phyloP scores from a whole-genome alignment of 53 echinoderm and acorn worm species.

The Paracentrotus lividus region DNA sequence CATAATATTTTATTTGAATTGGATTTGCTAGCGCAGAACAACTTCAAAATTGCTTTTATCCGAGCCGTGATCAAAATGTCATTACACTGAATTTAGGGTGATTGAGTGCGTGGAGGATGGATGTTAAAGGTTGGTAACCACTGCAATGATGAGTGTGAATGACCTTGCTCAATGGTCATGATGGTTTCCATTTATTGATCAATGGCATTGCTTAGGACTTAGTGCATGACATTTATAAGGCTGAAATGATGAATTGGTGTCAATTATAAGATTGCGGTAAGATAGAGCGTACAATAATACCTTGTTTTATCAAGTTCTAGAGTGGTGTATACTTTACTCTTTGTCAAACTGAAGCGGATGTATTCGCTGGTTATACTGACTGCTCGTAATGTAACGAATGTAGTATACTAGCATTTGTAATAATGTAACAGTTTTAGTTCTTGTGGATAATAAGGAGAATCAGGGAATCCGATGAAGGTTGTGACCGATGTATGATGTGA shows the following conservation, averaged over 20 bases:
- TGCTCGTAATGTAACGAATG: too few relatives aligned
- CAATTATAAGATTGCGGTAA: neutral
- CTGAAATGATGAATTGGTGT: neutral
- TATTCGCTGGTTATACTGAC: too few relatives aligned
- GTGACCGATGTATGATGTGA: too few relatives aligned
- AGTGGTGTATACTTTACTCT: neutral
- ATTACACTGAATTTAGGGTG: constrained; percentile 45
- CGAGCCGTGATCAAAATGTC: constrained; percentile 31
- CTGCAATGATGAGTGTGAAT: neutral
- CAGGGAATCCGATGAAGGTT: too few relatives aligned
- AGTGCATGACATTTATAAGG: neutral
- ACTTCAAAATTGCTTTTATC: constrained; percentile 19
- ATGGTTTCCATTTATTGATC: too few relatives aligned
- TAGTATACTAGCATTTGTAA: too few relatives aligned
- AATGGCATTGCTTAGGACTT: neutral
- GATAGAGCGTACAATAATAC: neutral
- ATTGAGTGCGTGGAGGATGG: neutral
- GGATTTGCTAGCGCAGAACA: constrained; percentile 26
- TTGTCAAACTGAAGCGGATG: neutral
- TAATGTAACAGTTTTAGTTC: too few relatives aligned
- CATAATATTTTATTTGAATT: constrained; percentile 35
- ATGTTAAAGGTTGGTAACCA: neutral
- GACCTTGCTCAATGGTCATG: neutral
- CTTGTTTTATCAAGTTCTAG: neutral
- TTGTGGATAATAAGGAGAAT: too few relatives aligned